These are phyloP conservation scores for Threskiornis aethiopicus DNA, from an alignment of 2,797 vertebrate species.

Conservation along the genomic window DNA sequence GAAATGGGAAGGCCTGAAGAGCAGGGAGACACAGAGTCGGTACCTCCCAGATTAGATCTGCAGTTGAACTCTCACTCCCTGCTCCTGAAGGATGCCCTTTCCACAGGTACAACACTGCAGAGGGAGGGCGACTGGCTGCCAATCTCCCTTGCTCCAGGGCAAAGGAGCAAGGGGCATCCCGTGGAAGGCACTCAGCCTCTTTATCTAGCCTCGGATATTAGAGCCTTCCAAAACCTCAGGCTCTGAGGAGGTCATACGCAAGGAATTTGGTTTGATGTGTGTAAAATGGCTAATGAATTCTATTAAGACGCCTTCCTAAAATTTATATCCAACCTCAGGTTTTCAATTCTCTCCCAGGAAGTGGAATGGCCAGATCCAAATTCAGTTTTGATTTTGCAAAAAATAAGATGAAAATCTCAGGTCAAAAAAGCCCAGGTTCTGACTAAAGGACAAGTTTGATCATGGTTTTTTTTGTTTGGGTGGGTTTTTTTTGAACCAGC, in stretches of 20 bases:
- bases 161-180: background rate
- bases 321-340: background rate
- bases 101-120: background rate
- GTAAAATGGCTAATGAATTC: background rate
- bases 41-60: background rate
- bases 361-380: background rate
- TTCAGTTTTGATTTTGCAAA: background rate
- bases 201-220: background rate
- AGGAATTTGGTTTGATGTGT: background rate
- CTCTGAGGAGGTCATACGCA: background rate
- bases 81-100: background rate
- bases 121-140: background rate
- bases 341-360: background rate
- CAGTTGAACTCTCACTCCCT: background rate
- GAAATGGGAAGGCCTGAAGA: background rate
- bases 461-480: background rate
- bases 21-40: fast-evolving
- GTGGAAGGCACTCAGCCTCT: background rate
- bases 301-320: background rate
- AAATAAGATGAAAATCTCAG: background rate
- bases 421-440: background rate
- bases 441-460: background rate
- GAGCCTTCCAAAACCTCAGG: background rate
- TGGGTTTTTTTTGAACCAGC: background rate
- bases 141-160: background rate